These are phyloP conservation scores for Acanthococcus lagerstroemiae DNA, from an alignment of 2,888 invertebrate genomes.

Conservation along the genomic window DNA sequence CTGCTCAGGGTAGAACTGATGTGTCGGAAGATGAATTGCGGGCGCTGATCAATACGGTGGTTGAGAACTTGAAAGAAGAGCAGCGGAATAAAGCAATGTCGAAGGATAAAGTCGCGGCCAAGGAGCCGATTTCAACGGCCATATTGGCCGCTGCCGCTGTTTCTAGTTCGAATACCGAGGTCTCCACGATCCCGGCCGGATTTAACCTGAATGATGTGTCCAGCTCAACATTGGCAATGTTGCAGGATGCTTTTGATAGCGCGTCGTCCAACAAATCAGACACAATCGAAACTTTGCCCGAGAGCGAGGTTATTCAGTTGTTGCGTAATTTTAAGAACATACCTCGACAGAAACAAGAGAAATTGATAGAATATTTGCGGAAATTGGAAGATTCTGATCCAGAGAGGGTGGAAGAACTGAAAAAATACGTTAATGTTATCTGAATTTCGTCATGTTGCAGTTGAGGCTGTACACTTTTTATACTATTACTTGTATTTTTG, in stretches of 20 bases:
- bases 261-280: slow-evolving; percentile 23
- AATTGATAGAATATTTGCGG: slow-evolving; percentile 68
- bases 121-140: neutral
- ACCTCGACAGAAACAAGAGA: slow-evolving; percentile 70
- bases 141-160: neutral
- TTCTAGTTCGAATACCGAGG: neutral
- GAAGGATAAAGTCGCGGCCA: neutral
- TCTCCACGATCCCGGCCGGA: slow-evolving; percentile 17
- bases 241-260: slow-evolving; percentile 38
- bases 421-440: slow-evolving; percentile 40
- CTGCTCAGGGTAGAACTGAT: slow-evolving; percentile 70
- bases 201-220: slow-evolving; percentile 17
- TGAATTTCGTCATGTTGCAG: too few species aligned
- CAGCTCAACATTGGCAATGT: slow-evolving; percentile 32
- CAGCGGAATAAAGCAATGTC: slow-evolving; percentile 39
- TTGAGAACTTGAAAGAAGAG: slow-evolving; percentile 49
- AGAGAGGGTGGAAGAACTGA: slow-evolving; percentile 61
- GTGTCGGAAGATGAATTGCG: slow-evolving; percentile 69
- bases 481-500: too few species aligned
- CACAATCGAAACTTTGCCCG: slow-evolving; percentile 62
- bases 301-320: slow-evolving; percentile 66
- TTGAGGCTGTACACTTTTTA: too few species aligned
- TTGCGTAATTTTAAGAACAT: slow-evolving; percentile 72
- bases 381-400: slow-evolving; percentile 69
- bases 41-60: slow-evolving; percentile 67